phyloP scores from a whole-genome alignment of 2,888 invertebrate species.

The Altica lythri region DNA sequence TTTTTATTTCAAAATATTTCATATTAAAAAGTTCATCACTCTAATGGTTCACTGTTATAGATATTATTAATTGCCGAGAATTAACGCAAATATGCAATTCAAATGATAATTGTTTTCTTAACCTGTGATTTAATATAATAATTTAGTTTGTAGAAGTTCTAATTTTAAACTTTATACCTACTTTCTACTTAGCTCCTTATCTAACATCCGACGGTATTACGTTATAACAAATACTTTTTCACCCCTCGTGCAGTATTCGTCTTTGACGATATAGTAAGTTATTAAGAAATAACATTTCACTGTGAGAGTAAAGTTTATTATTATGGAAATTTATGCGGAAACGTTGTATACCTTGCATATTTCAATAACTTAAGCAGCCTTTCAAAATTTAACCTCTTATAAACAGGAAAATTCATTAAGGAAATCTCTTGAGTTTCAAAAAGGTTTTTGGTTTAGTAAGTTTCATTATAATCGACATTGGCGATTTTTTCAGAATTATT shows the following conservation, averaged over 20 bases:
- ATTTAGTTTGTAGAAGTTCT: too few species aligned
- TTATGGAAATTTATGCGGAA: constrained; percentile 18
- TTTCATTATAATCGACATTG: constrained; percentile 4
- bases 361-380: constrained; percentile 19
- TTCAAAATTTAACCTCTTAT: constrained; percentile 7
- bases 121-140: too few species aligned
- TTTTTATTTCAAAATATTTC: too few species aligned
- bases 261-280: constrained; percentile 7
- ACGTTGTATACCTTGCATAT: constrained; percentile 20
- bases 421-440: constrained; percentile 12
- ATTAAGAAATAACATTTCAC: constrained; percentile 11
- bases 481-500: not conserved
- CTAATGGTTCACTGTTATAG: too few species aligned
- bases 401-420: constrained; percentile 20
- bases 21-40: too few species aligned
- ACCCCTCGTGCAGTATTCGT: not conserved
- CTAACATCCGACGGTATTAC: constrained; percentile 1
- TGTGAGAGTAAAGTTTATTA: not conserved
- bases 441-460: constrained; percentile 14
- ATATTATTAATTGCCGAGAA: too few species aligned
- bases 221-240: constrained; percentile 1
- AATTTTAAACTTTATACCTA: too few species aligned
- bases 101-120: too few species aligned
- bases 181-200: too few species aligned
- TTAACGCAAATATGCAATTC: too few species aligned